These are phyloP conservation scores for Plebejus melissa DNA, from an alignment of 2,888 invertebrate genomes.

Conservation along the genomic window DNA sequence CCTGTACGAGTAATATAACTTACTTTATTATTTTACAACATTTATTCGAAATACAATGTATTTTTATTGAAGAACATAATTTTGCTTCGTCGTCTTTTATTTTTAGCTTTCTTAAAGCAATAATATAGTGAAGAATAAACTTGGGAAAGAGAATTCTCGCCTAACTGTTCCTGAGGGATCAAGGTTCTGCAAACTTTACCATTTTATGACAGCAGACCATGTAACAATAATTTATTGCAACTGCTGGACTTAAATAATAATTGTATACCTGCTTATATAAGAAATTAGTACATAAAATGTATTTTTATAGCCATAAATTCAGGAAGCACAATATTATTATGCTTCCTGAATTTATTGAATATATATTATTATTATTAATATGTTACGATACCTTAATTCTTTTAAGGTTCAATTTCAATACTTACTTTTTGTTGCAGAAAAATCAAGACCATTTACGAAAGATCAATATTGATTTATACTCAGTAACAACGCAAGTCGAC, in stretches of 20 bases:
- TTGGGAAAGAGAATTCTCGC: constrained; percentile 7
- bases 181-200: not conserved
- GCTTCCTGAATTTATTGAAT: too few species aligned
- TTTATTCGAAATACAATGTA: not conserved
- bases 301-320: too few species aligned
- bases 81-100: constrained; percentile 5
- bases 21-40: not conserved
- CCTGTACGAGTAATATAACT: not conserved
- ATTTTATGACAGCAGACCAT: constrained; percentile 11
- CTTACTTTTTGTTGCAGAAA: too few species aligned
- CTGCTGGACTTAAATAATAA: not conserved
- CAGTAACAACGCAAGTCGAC: too few species aligned
- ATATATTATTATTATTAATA: too few species aligned
- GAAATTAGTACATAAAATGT: too few species aligned
- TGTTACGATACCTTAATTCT: too few species aligned
- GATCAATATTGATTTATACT: too few species aligned
- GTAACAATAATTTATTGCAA: not conserved
- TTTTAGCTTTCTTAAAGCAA: not conserved
- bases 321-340: too few species aligned
- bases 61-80: not conserved
- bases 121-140: not conserved
- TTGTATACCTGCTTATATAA: too few species aligned
- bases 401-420: too few species aligned
- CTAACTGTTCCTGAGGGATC: not conserved
- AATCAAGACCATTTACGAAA: too few species aligned